These are phyloP conservation scores for Perccottus glenii DNA, from an alignment of 2,113 vertebrate species.

Conservation along the genomic window DNA sequence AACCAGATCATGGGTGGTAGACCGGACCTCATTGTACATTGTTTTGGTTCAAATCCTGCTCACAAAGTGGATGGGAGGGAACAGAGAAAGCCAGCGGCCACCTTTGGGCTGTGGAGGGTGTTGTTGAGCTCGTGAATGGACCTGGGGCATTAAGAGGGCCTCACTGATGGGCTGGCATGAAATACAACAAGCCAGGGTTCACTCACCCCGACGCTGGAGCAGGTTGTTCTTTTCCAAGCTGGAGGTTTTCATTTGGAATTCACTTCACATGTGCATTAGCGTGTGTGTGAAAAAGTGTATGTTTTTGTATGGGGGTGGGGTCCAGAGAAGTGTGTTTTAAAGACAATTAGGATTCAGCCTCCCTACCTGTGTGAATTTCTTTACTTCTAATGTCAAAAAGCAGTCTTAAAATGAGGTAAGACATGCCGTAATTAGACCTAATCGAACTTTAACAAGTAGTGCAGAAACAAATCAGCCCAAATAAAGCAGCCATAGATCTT, in stretches of 20 bases:
- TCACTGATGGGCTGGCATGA: slow-evolving; percentile 71
- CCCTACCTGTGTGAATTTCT: slow-evolving; percentile 8
- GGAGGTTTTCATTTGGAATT: slow-evolving; percentile 45
- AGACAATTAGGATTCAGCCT: slow-evolving; percentile 8
- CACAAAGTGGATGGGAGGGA: slow-evolving; percentile 61
- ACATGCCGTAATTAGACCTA: slow-evolving; percentile 6
- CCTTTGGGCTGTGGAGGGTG: slow-evolving; percentile 53
- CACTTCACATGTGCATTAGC: slow-evolving; percentile 40
- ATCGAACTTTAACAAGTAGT: slow-evolving; percentile 11
- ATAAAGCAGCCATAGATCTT: slow-evolving; percentile 4
- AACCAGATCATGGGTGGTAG: slow-evolving; percentile 65
- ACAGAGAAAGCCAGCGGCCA: slow-evolving; percentile 59
- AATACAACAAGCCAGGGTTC: slow-evolving; percentile 73
- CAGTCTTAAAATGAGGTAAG: not conserved
- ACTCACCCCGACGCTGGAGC: slow-evolving; percentile 53
- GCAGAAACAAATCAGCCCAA: slow-evolving; percentile 14
- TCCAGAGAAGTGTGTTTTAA: slow-evolving; percentile 12
- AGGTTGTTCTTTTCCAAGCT: slow-evolving; percentile 67
- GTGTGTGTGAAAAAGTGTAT: slow-evolving; percentile 13
- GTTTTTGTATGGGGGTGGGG: slow-evolving; percentile 23
- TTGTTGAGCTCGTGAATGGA: slow-evolving; percentile 61
- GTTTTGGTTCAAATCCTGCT: slow-evolving; percentile 69
- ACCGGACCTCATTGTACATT: slow-evolving; percentile 60
- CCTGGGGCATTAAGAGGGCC: slow-evolving; percentile 60
- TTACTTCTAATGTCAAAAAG: slow-evolving; percentile 15